Conservation (phyloP, 2,113 vertebrate genomes). For the Menidia beryllina region DNA sequence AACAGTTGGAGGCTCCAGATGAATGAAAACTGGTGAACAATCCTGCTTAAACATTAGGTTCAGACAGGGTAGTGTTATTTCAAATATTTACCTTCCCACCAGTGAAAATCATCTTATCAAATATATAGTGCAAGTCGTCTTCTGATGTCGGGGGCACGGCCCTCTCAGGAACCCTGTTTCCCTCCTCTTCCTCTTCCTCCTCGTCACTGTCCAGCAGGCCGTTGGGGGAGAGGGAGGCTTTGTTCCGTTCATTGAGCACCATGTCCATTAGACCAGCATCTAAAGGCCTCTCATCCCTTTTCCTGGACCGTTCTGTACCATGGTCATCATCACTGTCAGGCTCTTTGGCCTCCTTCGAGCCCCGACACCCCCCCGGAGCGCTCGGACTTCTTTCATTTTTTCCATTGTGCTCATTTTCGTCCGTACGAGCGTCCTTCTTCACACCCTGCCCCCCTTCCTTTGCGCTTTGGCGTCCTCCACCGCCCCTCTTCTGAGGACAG, state of each 20-base stretch:
- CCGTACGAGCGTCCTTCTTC: neutral
- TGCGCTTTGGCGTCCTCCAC: constrained; percentile 35
- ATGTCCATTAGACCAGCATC: constrained; percentile 49
- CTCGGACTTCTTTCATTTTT: constrained; percentile 18
- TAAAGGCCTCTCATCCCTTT: constrained; percentile 45
- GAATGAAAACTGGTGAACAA: too few species aligned
- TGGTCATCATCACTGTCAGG: constrained; percentile 57
- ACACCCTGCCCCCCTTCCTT: constrained; percentile 20
- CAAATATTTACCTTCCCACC: constrained; percentile 91
- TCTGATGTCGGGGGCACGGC: constrained; percentile 76
- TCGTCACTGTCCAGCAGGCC: constrained; percentile 76
- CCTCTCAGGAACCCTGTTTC: constrained; percentile 60
- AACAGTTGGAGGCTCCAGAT: too few species aligned
- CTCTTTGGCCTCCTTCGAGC: constrained; percentile 46
- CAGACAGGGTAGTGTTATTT: neutral
- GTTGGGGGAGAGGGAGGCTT: constrained; percentile 73
- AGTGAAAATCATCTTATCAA: constrained; percentile 96
- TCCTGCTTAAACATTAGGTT: too few species aligned
- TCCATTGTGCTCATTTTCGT: constrained; percentile 5
- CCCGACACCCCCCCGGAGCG: constrained; percentile 3
- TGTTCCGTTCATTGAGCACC: constrained; percentile 44
- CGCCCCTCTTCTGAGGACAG: constrained; percentile 88
- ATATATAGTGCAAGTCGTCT: constrained; percentile 92
- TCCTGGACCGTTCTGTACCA: constrained; percentile 38
- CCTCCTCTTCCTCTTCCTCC: constrained; percentile 25